Evolutionary conservation across 2,113 vertebrate genomes (phyloP).

Genomic region (Ochotona curzoniae): DNA sequence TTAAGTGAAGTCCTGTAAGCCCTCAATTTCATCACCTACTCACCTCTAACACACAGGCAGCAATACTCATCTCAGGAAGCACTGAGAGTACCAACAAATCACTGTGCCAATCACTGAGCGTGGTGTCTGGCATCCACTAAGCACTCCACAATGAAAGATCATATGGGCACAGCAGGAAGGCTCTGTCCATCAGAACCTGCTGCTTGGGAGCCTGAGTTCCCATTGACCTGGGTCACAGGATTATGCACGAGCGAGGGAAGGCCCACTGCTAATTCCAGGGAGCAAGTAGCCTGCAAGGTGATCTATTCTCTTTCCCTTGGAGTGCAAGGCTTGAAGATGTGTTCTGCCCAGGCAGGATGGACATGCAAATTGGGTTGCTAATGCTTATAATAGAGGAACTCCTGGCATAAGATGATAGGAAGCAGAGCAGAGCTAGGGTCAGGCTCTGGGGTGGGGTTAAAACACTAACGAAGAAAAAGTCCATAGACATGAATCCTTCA

Average conservation of each 20-base stretch:
- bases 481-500: neutral
- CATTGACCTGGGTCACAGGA: neutral
- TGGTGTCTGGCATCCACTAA: neutral
- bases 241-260: neutral
- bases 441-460: neutral
- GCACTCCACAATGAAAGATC: neutral
- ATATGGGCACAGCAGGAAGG: neutral
- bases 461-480: neutral
- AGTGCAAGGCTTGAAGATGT: neutral
- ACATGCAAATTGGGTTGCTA: neutral
- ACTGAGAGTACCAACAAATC: neutral
- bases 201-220: neutral
- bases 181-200: neutral
- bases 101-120: neutral
- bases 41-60: neutral
- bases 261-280: neutral
- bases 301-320: too few species aligned
- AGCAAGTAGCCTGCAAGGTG: too few species aligned
- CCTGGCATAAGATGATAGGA: neutral
- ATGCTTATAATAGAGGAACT: neutral
- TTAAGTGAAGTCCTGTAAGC: neutral
- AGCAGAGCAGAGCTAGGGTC: neutral
- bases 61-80: neutral
- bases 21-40: neutral
- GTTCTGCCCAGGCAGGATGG: neutral